A percentile compares a stretch with the other conserved stretches of the same genome.
Evolutionary conservation across 2,888 invertebrate genomes (phyloP).

Genomic region (Petrophora chlorosata): DNA sequence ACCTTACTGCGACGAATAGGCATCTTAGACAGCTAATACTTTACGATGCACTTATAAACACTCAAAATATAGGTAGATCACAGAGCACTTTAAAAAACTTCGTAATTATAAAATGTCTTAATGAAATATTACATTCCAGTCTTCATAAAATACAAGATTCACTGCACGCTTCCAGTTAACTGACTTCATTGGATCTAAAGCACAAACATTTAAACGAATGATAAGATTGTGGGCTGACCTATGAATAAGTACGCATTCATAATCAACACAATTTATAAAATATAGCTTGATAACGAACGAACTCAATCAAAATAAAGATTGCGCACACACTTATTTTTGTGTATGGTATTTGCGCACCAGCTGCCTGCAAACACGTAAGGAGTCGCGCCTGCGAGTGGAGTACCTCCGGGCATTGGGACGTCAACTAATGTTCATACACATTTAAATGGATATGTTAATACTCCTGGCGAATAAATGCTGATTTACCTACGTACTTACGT

Average conservation of each 20-base stretch:
- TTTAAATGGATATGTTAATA: slow-evolving; percentile 77
- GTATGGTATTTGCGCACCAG: slow-evolving; percentile 49
- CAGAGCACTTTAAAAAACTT: slow-evolving; percentile 26
- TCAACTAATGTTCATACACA: slow-evolving; percentile 62
- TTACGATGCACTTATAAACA: slow-evolving; percentile 32
- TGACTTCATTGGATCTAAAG: slow-evolving; percentile 74
- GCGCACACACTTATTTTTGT: slow-evolving; percentile 54
- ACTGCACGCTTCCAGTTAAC: slow-evolving; percentile 70
- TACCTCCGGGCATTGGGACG: slow-evolving; percentile 60
- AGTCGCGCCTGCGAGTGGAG: slow-evolving; percentile 53
- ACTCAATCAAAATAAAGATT: slow-evolving; percentile 73
- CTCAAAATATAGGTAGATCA: slow-evolving; percentile 33
- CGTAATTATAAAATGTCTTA: slow-evolving; percentile 1
- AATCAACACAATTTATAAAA: slow-evolving; percentile 75
- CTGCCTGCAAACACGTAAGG: slow-evolving; percentile 38
- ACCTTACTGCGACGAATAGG: slow-evolving; percentile 78
- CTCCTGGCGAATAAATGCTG: slow-evolving; percentile 62
- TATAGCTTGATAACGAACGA: slow-evolving; percentile 65
- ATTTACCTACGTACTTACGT: slow-evolving; percentile 66
- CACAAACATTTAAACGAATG: slow-evolving; percentile 79
- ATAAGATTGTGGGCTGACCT: slow-evolving; percentile 77
- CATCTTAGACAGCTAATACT: slow-evolving; percentile 56
- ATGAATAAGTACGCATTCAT: slow-evolving; percentile 61
- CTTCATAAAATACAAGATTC: slow-evolving; percentile 56
- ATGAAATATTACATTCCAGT: slow-evolving; percentile 33